Conservation (phyloP, 53 echinoderm and acorn worm genomes). For the Holothuria scabra region DNA sequence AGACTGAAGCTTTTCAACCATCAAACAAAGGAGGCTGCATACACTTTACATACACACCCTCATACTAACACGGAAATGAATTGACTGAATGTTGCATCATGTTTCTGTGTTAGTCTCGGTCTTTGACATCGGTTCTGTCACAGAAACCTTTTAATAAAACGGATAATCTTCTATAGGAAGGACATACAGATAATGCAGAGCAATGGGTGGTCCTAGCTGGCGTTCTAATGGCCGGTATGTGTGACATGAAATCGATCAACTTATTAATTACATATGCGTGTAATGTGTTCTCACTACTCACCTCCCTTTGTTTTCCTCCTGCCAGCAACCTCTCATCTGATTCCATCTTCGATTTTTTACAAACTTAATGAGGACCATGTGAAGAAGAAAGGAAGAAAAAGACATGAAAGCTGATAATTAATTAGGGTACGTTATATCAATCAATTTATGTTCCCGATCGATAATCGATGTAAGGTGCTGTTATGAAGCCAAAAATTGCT, state of each 20-base stretch:
- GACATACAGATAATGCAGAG: neutral
- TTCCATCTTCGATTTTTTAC: conserved; percentile 32
- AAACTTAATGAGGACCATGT: neutral
- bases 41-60: too few species aligned
- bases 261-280: conserved; percentile 28
- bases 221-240: neutral
- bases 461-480: conserved; percentile 10
- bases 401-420: conserved; percentile 28
- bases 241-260: conserved; percentile 30
- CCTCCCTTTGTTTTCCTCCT: conserved; percentile 23
- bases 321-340: neutral
- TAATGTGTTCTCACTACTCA: conserved; percentile 22
- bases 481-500: conserved; percentile 10
- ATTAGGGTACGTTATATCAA: conserved; percentile 19
- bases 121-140: too few species aligned
- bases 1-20: too few species aligned
- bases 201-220: conserved; percentile 16
- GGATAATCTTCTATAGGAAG: conserved; percentile 11
- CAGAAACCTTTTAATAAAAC: neutral
- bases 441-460: conserved; percentile 27
- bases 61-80: too few species aligned
- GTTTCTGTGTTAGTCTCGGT: too few species aligned
- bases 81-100: too few species aligned
- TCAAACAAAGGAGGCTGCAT: too few species aligned
- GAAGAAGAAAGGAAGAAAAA: neutral